These are phyloP conservation scores for Lipophrys pholis DNA, from an alignment of 2,113 vertebrate genomes.

Conservation along the genomic window DNA sequence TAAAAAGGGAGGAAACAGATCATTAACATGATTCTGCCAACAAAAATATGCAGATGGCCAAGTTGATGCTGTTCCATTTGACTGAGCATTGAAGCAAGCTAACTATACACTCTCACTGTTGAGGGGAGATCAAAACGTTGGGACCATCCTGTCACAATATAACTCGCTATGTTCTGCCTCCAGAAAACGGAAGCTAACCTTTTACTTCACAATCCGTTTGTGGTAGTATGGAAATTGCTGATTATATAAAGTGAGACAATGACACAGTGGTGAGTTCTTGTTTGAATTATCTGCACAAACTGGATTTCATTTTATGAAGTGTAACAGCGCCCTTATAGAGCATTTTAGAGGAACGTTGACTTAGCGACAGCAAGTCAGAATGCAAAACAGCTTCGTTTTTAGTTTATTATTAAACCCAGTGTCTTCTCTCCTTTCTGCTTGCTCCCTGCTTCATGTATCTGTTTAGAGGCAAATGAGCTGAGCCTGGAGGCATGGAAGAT, in stretches of 20 bases:
- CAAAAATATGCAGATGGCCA: conserved; percentile 37
- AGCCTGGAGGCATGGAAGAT: conserved; percentile 80
- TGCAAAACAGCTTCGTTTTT: background rate
- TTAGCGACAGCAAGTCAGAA: background rate
- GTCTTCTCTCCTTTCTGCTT: background rate
- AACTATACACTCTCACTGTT: conserved; percentile 19
- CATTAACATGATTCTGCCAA: conserved; percentile 36
- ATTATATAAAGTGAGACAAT: background rate
- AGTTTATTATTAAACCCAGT: background rate
- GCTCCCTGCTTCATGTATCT: conserved; percentile 23
- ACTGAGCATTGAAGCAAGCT: conserved; percentile 31
- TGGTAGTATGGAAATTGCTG: background rate
- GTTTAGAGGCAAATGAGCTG: conserved; percentile 58
- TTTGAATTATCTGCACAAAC: too few species aligned
- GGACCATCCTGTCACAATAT: conserved; percentile 18
- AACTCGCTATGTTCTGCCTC: conserved; percentile 8
- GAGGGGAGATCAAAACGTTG: conserved; percentile 25
- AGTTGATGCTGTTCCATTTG: conserved; percentile 42
- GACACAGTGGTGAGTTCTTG: background rate
- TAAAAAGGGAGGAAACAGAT: conserved; percentile 20
- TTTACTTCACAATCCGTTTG: background rate
- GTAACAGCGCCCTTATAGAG: background rate
- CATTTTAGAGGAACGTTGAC: conserved; percentile 8
- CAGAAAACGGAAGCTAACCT: background rate
- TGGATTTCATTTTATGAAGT: background rate